Evolutionary conservation across 2,113 vertebrate species (phyloP).

Genomic region (Nansenia antarctica): DNA sequence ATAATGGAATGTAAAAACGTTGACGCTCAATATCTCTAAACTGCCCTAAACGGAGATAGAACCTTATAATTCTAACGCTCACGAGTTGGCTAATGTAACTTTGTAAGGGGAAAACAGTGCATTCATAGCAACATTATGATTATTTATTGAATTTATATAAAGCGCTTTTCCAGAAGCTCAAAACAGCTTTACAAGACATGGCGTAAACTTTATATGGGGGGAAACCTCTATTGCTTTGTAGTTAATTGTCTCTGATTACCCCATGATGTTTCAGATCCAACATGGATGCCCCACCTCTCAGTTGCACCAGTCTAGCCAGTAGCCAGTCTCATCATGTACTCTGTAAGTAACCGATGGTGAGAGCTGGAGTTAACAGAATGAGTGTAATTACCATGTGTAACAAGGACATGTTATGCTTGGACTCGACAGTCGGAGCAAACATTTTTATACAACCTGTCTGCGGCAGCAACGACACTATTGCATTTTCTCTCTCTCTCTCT

Average conservation of each 20-base stretch:
- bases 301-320: constrained; percentile 7
- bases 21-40: too few species aligned
- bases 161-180: too few species aligned
- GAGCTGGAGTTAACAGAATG: constrained; percentile 35
- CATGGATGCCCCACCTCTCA: constrained; percentile 8
- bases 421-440: constrained; percentile 58
- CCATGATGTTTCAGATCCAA: not conserved
- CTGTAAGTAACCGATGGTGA: constrained; percentile 31
- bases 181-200: too few species aligned
- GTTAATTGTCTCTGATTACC: constrained; percentile 13
- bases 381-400: constrained; percentile 58
- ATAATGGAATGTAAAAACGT: too few species aligned
- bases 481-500: constrained; percentile 24
- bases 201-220: too few species aligned
- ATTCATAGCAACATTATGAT: too few species aligned
- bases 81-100: too few species aligned
- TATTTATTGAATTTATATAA: too few species aligned
- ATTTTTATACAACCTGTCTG: constrained; percentile 57
- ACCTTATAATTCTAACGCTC: too few species aligned
- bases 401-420: constrained; percentile 54
- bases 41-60: too few species aligned
- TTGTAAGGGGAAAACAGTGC: too few species aligned
- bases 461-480: constrained; percentile 40
- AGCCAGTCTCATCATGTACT: constrained; percentile 3
- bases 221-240: not conserved